phyloP scores from a whole-genome alignment of 2,888 invertebrate species.

The Elegia similella region DNA sequence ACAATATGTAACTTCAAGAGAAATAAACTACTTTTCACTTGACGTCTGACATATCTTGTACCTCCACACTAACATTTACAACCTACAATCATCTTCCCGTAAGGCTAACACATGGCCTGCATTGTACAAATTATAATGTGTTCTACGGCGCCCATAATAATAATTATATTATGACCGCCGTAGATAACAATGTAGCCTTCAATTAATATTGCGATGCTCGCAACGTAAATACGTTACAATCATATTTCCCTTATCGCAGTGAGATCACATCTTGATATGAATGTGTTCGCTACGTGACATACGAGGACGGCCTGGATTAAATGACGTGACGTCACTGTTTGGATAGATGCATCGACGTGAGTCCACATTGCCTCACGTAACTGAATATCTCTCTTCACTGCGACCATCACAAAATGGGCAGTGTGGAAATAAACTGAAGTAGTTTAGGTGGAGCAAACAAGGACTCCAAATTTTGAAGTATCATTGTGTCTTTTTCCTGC shows the following conservation, averaged over 20 bases:
- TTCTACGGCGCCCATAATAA: too few species aligned
- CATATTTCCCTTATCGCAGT: constrained; percentile 30
- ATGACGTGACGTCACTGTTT: constrained; percentile 33
- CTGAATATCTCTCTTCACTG: not conserved
- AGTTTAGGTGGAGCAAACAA: too few species aligned
- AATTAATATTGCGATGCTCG: not conserved
- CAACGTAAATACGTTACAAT: constrained; percentile 16
- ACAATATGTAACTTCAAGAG: too few species aligned
- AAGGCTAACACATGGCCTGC: too few species aligned
- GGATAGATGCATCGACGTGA: constrained; percentile 8
- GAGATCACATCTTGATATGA: constrained; percentile 40
- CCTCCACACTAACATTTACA: too few species aligned
- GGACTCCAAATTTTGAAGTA: too few species aligned
- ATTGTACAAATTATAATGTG: too few species aligned
- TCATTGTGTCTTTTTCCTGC: too few species aligned
- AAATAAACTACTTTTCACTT: too few species aligned
- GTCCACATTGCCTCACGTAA: not conserved
- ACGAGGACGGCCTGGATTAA: constrained; percentile 31
- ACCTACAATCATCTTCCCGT: too few species aligned
- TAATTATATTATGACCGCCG: not conserved
- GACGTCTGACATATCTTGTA: too few species aligned
- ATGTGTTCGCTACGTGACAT: constrained; percentile 32
- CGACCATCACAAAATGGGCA: not conserved
- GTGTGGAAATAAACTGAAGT: not conserved
- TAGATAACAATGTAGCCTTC: not conserved